Conservation (phyloP, 1,140 invertebrate genomes). For the Scaptomyza montana region DNA sequence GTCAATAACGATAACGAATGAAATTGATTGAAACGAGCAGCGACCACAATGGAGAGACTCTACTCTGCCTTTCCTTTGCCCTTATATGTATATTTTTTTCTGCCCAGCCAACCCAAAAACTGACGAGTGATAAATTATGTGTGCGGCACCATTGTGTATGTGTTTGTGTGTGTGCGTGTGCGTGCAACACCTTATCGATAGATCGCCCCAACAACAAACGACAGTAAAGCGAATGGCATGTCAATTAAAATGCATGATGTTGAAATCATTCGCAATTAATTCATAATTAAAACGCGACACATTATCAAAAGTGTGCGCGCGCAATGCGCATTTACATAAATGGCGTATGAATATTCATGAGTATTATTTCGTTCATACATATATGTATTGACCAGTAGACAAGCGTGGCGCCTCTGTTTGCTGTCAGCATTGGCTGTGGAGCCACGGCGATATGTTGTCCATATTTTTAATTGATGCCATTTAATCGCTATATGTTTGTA, state of each 20-base stretch:
- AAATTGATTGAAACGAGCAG: slow-evolving; percentile 79
- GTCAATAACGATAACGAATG: slow-evolving; percentile 78
- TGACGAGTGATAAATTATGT: slow-evolving; percentile 71
- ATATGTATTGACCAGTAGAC: neutral
- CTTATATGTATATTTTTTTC: too few species aligned
- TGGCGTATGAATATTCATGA: slow-evolving; percentile 75
- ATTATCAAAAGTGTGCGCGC: slow-evolving; percentile 69
- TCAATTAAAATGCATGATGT: slow-evolving; percentile 81
- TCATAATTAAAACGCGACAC: slow-evolving; percentile 80
- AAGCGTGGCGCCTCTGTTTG: neutral
- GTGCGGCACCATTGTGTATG: slow-evolving; percentile 1
- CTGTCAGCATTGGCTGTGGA: slow-evolving; percentile 5
- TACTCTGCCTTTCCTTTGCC: neutral
- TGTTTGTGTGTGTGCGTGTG: slow-evolving; percentile 23
- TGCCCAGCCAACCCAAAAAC: slow-evolving; percentile 13
- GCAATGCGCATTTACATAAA: slow-evolving; percentile 65
- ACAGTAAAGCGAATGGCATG: slow-evolving; percentile 54
- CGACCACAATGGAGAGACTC: slow-evolving; percentile 48
- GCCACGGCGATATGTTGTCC: neutral
- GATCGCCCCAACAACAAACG: neutral
- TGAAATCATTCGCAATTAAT: slow-evolving; percentile 81
- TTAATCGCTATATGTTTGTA: slow-evolving; percentile 31
- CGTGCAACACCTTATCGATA: slow-evolving; percentile 47
- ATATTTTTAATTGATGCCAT: slow-evolving; percentile 39
- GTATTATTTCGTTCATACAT: slow-evolving; percentile 7